Conservation (phyloP, 2,888 invertebrate genomes). For the Alsophila aescularia region DNA sequence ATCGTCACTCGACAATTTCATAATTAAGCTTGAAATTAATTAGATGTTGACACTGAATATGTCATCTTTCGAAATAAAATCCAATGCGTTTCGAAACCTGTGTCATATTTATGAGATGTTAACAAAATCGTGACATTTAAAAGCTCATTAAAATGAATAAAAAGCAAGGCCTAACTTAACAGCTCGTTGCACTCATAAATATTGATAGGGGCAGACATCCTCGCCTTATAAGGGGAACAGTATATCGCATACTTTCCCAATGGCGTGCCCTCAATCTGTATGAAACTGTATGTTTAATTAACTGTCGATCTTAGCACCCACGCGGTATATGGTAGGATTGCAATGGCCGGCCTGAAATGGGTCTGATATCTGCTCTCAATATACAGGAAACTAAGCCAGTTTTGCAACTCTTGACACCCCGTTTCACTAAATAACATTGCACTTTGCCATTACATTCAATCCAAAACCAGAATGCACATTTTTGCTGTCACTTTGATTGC, state of each 20-base stretch:
- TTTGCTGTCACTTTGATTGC: background rate
- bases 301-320: constrained; percentile 18
- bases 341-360: constrained; percentile 10
- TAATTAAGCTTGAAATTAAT: no score
- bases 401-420: constrained; percentile 1
- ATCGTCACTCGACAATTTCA: no score
- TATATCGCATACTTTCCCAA: constrained; percentile 18
- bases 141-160: background rate
- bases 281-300: constrained; percentile 12
- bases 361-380: constrained; percentile 3
- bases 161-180: constrained; percentile 7
- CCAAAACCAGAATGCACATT: background rate
- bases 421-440: constrained; percentile 8
- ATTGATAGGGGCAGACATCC: constrained; percentile 4
- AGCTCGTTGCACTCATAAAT: constrained; percentile 12
- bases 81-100: background rate
- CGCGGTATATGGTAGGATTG: constrained; percentile 14
- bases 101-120: background rate
- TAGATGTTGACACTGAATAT: background rate
- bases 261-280: constrained; percentile 19
- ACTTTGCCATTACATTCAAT: constrained; percentile 4
- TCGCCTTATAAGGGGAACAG: constrained; percentile 7
- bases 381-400: constrained; percentile 1
- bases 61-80: background rate
- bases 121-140: constrained; percentile 2